phyloP scores from a whole-genome alignment of 2,797 vertebrate genomes.

The Catamblyrhynchus diadema region DNA sequence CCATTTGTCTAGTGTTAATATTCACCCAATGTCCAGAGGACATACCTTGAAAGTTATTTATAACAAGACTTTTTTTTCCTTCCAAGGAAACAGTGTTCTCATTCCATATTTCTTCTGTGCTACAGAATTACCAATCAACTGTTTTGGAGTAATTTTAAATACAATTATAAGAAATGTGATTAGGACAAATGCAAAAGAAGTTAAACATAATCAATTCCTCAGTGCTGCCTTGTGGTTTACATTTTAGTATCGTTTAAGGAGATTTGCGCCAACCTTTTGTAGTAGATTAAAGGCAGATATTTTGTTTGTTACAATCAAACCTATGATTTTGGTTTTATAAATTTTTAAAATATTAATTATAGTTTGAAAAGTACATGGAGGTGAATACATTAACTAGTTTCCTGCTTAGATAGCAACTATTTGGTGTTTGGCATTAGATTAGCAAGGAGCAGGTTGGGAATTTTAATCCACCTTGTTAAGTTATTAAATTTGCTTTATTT shows the following conservation, averaged over 20 bases:
- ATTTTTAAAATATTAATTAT: constrained; percentile 87
- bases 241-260: constrained; percentile 67
- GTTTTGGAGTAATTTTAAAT: constrained; percentile 68
- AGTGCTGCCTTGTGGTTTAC: constrained; percentile 12
- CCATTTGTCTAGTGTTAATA: constrained; percentile 69
- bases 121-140: constrained; percentile 62
- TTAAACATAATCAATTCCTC: constrained; percentile 54
- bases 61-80: neutral
- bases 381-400: constrained; percentile 65
- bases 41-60: constrained; percentile 71
- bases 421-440: constrained; percentile 73
- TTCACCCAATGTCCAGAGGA: constrained; percentile 70
- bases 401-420: constrained; percentile 72
- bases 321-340: constrained; percentile 81
- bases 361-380: constrained; percentile 75
- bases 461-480: constrained; percentile 85
- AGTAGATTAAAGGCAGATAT: constrained; percentile 81
- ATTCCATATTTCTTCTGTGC: constrained; percentile 46
- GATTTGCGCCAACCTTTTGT: constrained; percentile 54
- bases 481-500: constrained; percentile 86
- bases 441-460: constrained; percentile 72
- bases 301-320: constrained; percentile 86
- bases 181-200: constrained; percentile 64
- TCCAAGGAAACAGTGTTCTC: constrained; percentile 49
- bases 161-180: constrained; percentile 68